A percentile compares a stretch with the other conserved stretches of the same genome.
These are phyloP conservation scores for Saturnia pavonia DNA, from an alignment of 2,888 invertebrate species.

Conservation along the genomic window DNA sequence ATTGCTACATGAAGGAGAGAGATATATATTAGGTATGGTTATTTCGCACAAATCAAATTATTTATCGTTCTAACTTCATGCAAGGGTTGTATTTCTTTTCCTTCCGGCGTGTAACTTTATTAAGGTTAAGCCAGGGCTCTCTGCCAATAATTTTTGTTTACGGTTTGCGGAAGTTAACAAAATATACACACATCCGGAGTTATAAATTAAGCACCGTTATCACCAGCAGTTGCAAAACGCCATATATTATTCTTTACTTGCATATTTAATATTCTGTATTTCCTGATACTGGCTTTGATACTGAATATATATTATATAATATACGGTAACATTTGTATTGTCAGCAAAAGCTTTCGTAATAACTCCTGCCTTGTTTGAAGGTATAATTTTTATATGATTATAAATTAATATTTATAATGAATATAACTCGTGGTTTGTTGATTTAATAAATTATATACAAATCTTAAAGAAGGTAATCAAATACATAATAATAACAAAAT, in stretches of 20 bases:
- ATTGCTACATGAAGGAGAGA: too few species aligned
- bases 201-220: background rate
- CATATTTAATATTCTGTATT: background rate
- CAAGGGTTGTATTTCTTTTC: background rate
- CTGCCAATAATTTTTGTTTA: constrained; percentile 19
- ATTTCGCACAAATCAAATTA: background rate
- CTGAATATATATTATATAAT: background rate
- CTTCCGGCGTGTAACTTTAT: background rate
- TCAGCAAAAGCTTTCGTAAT: background rate
- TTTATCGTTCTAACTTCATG: background rate
- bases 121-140: constrained; percentile 1
- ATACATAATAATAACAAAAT: too few species aligned
- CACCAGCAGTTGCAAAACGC: background rate
- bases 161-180: constrained; percentile 16
- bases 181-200: constrained; percentile 18
- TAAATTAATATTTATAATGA: background rate
- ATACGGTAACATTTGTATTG: background rate
- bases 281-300: background rate
- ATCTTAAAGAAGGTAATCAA: too few species aligned
- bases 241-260: background rate
- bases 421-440: too few species aligned
- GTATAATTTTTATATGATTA: background rate
- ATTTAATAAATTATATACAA: too few species aligned
- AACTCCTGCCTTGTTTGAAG: background rate
- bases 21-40: too few species aligned